Conservation (phyloP, 2,888 invertebrate species). For the Linhomoeus sp. region DNA sequence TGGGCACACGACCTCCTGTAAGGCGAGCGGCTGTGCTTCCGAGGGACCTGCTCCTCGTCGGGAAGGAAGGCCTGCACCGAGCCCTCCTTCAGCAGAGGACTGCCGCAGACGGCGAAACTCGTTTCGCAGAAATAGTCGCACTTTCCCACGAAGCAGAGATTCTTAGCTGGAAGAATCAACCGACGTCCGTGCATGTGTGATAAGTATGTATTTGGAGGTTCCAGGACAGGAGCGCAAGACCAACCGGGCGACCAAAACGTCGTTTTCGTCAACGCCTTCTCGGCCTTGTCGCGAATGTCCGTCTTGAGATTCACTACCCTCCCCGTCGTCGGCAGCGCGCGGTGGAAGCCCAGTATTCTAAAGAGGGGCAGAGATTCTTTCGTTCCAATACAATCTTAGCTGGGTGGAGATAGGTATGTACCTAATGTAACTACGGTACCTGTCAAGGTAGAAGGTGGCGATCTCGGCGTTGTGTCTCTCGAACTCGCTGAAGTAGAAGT, state of each 20-base stretch:
- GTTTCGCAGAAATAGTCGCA: slow-evolving; percentile 40
- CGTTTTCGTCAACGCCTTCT: slow-evolving; percentile 43
- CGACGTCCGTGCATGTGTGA: too few relatives aligned
- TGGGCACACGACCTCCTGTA: slow-evolving; percentile 90
- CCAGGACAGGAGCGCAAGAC: too few relatives aligned
- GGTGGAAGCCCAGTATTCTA: slow-evolving; percentile 73
- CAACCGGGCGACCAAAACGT: slow-evolving; percentile 39
- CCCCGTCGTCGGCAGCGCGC: slow-evolving; percentile 87
- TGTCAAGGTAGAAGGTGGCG: too few relatives aligned
- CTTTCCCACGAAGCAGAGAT: slow-evolving; percentile 34
- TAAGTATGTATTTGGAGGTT: too few relatives aligned
- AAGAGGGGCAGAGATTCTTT: too few relatives aligned
- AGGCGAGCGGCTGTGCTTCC: slow-evolving; percentile 48
- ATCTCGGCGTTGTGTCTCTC: slow-evolving; percentile 35
- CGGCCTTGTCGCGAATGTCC: slow-evolving; percentile 71
- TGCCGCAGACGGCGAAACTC: slow-evolving; percentile 67
- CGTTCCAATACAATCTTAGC: too few relatives aligned
- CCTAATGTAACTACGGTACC: too few relatives aligned
- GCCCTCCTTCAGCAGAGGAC: slow-evolving; percentile 80
- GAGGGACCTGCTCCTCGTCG: slow-evolving; percentile 49
- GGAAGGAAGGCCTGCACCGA: slow-evolving; percentile 91
- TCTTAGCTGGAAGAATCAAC: slow-evolving; percentile 29
- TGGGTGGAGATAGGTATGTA: too few relatives aligned
- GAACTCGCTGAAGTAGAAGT: slow-evolving; percentile 97
- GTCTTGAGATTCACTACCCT: slow-evolving; percentile 79